A percentile compares a stretch with the other conserved stretches of the same genome.
phyloP scores from a whole-genome alignment of 2,888 invertebrate species.

The Scaptomyza parva region DNA sequence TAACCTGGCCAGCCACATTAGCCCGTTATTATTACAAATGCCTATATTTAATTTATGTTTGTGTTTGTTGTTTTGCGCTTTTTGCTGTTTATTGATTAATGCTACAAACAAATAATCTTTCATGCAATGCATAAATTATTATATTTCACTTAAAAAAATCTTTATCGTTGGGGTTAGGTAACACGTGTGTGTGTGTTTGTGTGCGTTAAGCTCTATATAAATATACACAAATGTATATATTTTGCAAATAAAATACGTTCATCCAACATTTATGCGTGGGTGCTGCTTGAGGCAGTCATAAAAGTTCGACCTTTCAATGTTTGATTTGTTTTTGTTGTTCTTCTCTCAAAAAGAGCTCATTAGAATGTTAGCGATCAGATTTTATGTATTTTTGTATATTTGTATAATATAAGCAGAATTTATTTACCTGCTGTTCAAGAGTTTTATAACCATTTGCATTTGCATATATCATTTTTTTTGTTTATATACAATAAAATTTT shows the following conservation, averaged over 20 bases:
- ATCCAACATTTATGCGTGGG: conserved; percentile 19
- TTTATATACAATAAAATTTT: conserved; percentile 43
- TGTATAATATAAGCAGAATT: conserved; percentile 17
- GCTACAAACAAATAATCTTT: conserved; percentile 62
- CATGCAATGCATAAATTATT: conserved; percentile 59
- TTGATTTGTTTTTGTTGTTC: conserved; percentile 4
- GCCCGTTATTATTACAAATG: conserved; percentile 65
- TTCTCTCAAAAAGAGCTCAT: conserved; percentile 32
- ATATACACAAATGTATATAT: neutral
- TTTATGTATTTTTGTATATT: conserved; percentile 3
- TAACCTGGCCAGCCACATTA: conserved; percentile 32
- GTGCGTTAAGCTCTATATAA: conserved; percentile 7
- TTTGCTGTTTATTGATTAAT: conserved; percentile 64
- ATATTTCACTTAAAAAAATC: conserved; percentile 38
- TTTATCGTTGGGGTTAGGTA: too few relatives aligned
- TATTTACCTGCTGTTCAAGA: conserved; percentile 34
- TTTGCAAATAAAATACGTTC: neutral
- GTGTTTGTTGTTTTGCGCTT: conserved; percentile 14
- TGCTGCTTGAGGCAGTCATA: conserved; percentile 20
- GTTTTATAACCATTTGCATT: conserved; percentile 14
- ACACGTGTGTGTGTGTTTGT: too few relatives aligned
- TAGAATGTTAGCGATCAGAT: conserved; percentile 18
- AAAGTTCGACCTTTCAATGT: conserved; percentile 21
- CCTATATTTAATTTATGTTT: conserved; percentile 62
- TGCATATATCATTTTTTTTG: conserved; percentile 34